Percentiles rank a stretch among this genome's conserved stretches.
phyloP scores from a whole-genome alignment of 2,797 vertebrate species.

The Enteromius treurensis region DNA sequence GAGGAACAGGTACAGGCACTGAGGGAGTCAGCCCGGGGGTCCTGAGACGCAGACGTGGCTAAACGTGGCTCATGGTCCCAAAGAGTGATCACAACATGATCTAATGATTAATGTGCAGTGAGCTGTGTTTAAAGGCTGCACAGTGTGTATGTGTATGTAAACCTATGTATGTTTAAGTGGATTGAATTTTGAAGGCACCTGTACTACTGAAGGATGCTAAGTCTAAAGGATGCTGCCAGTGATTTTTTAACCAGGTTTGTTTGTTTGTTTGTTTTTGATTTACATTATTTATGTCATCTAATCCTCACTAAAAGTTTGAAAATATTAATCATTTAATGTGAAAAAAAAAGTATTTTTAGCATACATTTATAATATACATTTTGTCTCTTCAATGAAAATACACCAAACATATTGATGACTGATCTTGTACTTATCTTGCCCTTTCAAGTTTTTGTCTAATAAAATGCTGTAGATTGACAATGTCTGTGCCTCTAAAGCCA shows the following conservation, averaged over 20 bases:
- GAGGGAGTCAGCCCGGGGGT: constrained; percentile 93
- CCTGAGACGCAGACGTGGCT: constrained; percentile 92
- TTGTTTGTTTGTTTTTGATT: not conserved
- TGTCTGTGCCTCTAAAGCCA: not conserved
- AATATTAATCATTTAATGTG: not conserved
- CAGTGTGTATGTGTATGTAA: constrained; percentile 10
- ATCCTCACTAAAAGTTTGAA: not conserved
- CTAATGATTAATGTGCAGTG: constrained; percentile 90
- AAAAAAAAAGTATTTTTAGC: not conserved
- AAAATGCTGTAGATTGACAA: constrained; percentile 6
- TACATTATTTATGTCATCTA: not conserved
- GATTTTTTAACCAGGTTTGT: not conserved
- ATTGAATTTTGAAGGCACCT: not conserved
- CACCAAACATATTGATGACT: not conserved
- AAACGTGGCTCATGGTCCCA: constrained; percentile 92
- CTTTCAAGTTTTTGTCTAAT: not conserved
- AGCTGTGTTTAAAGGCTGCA: constrained; percentile 12
- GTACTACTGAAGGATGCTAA: not conserved
- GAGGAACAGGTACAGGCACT: constrained; percentile 90
- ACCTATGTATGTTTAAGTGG: constrained; percentile 39
- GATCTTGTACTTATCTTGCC: not conserved
- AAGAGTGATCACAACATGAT: constrained; percentile 88
- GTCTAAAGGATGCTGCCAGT: not conserved
- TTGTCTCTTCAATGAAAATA: not conserved
- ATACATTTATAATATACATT: not conserved